Conservation (phyloP, 2,797 vertebrate genomes). For the Chrysocyon brachyurus region DNA sequence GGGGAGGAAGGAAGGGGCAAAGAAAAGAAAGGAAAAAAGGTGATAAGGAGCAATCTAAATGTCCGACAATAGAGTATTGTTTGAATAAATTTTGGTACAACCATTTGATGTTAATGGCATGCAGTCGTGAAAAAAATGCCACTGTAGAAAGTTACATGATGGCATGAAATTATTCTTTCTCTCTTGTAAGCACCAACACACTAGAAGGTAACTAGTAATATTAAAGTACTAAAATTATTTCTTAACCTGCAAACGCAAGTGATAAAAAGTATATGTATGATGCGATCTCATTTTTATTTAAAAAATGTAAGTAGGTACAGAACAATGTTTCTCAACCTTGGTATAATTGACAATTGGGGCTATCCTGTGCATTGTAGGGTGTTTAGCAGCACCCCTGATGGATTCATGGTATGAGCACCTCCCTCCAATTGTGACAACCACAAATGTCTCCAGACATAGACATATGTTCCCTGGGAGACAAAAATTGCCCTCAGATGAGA, state of each 20-base stretch:
- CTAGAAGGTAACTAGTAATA: not conserved
- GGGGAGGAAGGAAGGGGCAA: fast-evolving
- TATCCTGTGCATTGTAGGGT: not conserved
- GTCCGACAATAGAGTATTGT: not conserved
- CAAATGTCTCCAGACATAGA: not conserved
- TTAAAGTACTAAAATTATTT: not conserved
- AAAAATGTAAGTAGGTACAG: not conserved
- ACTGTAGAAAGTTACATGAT: not conserved
- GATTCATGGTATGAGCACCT: not conserved
- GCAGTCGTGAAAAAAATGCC: not conserved
- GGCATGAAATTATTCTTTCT: not conserved
- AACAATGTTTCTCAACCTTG: not conserved
- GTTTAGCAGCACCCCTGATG: not conserved
- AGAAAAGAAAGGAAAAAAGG: too few relatives aligned
- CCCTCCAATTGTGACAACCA: not conserved
- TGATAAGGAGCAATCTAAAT: not conserved
- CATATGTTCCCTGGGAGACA: not conserved
- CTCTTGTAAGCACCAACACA: too few relatives aligned
- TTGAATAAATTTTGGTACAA: not conserved
- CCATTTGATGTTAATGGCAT: not conserved
- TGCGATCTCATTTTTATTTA: not conserved
- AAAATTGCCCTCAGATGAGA: not conserved
- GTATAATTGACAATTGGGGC: not conserved
- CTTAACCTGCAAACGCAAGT: not conserved
- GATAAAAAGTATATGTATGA: not conserved